These are phyloP conservation scores for Carcharodon carcharias DNA, from an alignment of 2,797 vertebrate species.

Conservation along the genomic window DNA sequence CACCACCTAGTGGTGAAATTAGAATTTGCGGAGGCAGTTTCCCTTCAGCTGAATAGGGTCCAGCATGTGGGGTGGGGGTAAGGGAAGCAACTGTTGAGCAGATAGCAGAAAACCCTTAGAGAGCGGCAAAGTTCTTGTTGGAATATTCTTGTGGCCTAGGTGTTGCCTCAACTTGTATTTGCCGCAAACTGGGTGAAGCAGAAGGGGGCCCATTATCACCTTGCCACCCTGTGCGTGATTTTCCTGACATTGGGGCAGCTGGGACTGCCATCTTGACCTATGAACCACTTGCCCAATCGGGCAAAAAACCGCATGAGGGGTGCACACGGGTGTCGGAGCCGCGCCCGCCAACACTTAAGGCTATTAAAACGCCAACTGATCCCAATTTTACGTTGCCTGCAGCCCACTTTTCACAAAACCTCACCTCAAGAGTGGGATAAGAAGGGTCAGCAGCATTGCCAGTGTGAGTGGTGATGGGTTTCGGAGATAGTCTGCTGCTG, in stretches of 20 bases:
- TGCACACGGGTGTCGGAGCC: too few relatives aligned
- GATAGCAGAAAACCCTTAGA: neutral
- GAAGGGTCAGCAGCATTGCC: too few relatives aligned
- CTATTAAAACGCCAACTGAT: too few relatives aligned
- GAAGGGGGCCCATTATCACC: neutral
- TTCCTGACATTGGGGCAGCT: neutral
- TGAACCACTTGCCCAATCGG: too few relatives aligned
- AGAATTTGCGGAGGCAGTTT: neutral
- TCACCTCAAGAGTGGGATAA: too few relatives aligned
- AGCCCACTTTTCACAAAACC: too few relatives aligned
- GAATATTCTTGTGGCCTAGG: neutral
- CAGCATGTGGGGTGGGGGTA: neutral
- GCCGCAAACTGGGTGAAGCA: neutral
- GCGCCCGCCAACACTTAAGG: too few relatives aligned
- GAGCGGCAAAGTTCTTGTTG: neutral
- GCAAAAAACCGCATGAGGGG: too few relatives aligned
- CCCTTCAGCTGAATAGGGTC: neutral
- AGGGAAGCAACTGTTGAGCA: neutral
- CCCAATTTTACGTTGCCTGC: too few relatives aligned
- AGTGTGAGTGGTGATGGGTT: too few relatives aligned
- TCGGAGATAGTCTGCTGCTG: too few relatives aligned
- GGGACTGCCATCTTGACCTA: neutral
- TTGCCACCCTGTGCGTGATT: neutral
- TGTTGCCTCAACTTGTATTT: neutral
- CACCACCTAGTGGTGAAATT: neutral